Evolutionary conservation across 2,888 invertebrate genomes (phyloP).

Genomic region (Tiliacea citrago): DNA sequence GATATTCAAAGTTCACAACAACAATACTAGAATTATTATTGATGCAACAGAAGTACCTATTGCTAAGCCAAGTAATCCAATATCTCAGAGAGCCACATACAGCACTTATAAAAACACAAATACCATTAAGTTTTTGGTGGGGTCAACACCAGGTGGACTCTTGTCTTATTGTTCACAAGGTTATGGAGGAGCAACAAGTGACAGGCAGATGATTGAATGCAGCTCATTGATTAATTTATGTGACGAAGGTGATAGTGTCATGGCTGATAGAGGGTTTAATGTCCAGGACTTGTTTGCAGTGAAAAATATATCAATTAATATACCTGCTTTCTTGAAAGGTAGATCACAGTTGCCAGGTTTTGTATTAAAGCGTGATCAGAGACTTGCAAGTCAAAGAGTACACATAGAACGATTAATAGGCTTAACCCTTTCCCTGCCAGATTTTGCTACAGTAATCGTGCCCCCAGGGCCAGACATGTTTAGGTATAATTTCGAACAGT

Average conservation of each 20-base stretch:
- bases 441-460: too few relatives aligned
- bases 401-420: too few relatives aligned
- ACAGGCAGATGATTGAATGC: slow-evolving; percentile 9
- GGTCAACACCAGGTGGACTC: not conserved
- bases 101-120: slow-evolving; percentile 3
- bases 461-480: too few relatives aligned
- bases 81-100: slow-evolving; percentile 4
- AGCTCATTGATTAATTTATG: slow-evolving; percentile 5
- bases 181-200: slow-evolving; percentile 8
- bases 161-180: slow-evolving; percentile 2
- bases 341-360: not conserved
- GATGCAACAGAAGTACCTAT: slow-evolving; percentile 11
- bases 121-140: slow-evolving; percentile 5
- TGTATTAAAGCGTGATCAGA: too few relatives aligned
- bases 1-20: not conserved
- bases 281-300: slow-evolving; percentile 7
- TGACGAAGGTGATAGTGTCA: slow-evolving; percentile 5
- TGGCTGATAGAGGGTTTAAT: slow-evolving; percentile 15
- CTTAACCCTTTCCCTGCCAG: too few relatives aligned
- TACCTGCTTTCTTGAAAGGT: slow-evolving; percentile 2
- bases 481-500: too few relatives aligned
- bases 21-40: slow-evolving; percentile 4
- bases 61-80: not conserved
- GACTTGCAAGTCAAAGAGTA: too few relatives aligned
- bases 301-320: not conserved